phyloP scores from a whole-genome alignment of 2,113 vertebrate species.

The Gulo gulo region DNA sequence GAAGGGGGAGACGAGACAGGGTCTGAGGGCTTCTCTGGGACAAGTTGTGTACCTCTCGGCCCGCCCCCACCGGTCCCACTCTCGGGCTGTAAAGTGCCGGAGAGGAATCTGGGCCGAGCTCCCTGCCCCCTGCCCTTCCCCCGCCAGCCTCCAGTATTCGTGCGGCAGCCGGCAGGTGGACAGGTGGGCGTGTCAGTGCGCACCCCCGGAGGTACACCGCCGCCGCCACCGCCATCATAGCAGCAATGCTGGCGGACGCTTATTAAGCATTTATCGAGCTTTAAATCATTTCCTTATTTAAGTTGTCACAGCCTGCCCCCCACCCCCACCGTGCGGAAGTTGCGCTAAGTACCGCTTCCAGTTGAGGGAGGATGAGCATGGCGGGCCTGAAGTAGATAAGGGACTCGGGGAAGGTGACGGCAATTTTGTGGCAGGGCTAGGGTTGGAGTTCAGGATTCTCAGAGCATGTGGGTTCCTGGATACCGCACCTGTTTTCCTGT shows the following conservation, averaged over 20 bases:
- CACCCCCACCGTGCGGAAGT: not conserved
- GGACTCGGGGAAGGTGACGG: not conserved
- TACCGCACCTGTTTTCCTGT: not conserved
- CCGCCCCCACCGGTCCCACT: not conserved
- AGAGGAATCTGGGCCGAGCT: not conserved
- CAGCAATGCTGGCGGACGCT: not conserved
- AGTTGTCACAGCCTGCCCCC: not conserved
- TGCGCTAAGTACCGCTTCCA: not conserved
- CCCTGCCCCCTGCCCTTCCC: not conserved
- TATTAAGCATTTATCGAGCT: not conserved
- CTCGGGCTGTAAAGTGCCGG: not conserved
- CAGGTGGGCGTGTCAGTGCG: not conserved
- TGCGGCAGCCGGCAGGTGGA: not conserved
- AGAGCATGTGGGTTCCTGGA: not conserved
- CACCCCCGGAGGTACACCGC: not conserved
- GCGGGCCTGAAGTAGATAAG: not conserved
- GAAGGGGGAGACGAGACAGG: not conserved
- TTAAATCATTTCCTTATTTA: no score
- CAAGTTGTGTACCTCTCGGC: not conserved
- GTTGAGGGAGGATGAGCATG: not conserved
- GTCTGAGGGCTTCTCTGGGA: not conserved
- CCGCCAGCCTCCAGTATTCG: fast-evolving
- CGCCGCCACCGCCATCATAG: fast-evolving
- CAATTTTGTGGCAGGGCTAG: not conserved
- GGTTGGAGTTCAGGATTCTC: not conserved